phyloP scores from a whole-genome alignment of 2,888 invertebrate genomes.

The Pristionchus exspectatus region DNA sequence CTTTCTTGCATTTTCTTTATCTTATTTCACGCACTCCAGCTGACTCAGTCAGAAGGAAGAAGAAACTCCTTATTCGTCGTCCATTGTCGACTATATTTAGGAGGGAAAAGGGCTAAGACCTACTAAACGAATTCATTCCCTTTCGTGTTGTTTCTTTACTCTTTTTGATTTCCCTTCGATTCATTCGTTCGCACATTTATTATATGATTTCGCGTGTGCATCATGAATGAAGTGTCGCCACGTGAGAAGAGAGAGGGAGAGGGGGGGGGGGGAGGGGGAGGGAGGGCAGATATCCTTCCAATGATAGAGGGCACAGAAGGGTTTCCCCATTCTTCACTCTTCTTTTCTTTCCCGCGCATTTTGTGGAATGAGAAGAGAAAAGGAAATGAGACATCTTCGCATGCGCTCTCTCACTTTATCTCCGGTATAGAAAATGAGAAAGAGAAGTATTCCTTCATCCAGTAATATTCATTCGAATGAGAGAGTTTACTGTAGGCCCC shows the following conservation, averaged over 20 bases:
- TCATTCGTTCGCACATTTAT: constrained; percentile 1
- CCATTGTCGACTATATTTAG: background rate
- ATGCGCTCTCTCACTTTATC: background rate
- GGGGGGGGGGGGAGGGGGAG: background rate
- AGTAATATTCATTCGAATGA: background rate
- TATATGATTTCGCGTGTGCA: background rate
- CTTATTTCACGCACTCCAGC: constrained; percentile 35
- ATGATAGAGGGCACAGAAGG: background rate
- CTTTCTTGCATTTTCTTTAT: background rate
- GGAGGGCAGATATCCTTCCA: constrained; percentile 6
- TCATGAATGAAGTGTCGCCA: background rate
- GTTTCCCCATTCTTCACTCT: constrained; percentile 18
- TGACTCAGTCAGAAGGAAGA: constrained; percentile 1
- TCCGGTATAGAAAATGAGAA: background rate
- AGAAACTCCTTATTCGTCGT: constrained; percentile 12
- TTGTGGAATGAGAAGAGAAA: constrained; percentile 8
- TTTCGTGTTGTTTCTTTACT: background rate
- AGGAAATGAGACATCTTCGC: constrained; percentile 11
- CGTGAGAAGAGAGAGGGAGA: constrained; percentile 11
- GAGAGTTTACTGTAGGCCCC: background rate
- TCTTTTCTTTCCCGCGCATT: constrained; percentile 29
- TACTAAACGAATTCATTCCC: background rate
- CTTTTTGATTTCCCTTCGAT: background rate
- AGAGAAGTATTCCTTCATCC: background rate
- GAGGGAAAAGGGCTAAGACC: background rate